These are phyloP conservation scores for Sebastes ruberrimus DNA, from an alignment of 2,797 vertebrate species.

Conservation along the genomic window DNA sequence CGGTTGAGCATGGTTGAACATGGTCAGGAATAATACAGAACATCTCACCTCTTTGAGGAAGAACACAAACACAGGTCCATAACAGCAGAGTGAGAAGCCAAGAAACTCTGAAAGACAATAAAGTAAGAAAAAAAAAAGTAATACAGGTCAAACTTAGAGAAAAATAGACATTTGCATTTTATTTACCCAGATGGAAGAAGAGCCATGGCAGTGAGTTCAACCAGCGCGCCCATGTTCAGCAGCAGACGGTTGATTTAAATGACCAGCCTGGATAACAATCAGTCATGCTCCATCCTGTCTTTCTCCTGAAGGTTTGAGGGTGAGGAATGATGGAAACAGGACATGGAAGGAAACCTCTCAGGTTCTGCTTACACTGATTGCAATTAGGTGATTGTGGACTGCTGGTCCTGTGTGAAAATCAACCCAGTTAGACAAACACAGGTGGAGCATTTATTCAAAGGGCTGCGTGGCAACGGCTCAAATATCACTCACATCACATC, in stretches of 20 bases:
- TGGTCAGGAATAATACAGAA: background rate
- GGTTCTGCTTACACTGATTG: background rate
- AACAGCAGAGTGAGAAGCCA: constrained; percentile 49
- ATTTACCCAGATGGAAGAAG: constrained; percentile 46
- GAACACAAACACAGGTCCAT: constrained; percentile 41
- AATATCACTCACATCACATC: background rate
- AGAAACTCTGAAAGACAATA: constrained; percentile 37
- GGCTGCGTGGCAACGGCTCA: background rate
- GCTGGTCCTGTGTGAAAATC: constrained; percentile 44
- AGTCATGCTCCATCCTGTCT: background rate
- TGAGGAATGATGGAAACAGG: background rate
- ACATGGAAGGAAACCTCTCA: background rate
- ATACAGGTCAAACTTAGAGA: background rate
- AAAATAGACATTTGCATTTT: background rate
- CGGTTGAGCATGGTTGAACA: background rate
- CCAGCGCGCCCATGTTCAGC: constrained; percentile 3
- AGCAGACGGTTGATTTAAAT: constrained; percentile 27
- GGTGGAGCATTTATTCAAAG: constrained; percentile 19
- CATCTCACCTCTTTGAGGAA: constrained; percentile 42
- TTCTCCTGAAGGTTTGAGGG: background rate
- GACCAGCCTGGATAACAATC: background rate
- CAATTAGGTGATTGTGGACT: constrained; percentile 47
- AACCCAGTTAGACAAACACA: constrained; percentile 15
- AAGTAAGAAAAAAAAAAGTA: background rate
- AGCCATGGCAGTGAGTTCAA: constrained; percentile 46